Base-by-base conservation (phyloP, 1,140 invertebrate genomes). In the Drosophila ohnishii region DNA sequence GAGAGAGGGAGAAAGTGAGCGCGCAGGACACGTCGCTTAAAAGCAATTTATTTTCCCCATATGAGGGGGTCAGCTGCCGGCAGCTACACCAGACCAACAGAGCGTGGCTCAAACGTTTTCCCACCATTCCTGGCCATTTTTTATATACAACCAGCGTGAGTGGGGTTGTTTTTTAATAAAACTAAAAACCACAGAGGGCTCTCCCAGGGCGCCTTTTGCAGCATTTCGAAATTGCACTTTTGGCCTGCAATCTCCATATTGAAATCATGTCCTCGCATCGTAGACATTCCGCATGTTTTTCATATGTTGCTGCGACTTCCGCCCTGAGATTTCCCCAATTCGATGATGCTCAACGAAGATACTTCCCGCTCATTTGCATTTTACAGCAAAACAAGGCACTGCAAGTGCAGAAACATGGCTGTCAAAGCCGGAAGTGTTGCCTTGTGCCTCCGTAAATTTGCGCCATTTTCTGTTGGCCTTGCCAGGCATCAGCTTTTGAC, bases 11-110 rank as follows among this genome's bases (percentile, higher is more conserved):
- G 7, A 35, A 5, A 9, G 32, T 28, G 14, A 42, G 19, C 13
- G 56, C 6, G 30, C 62, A 60, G 70, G 47, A 58, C 47, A 69
- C 72, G 64, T 42, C 64, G 56, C 71, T 87, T 65, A 73, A 82
- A 87, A 82, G 71, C 79, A 83, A 83, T 87, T 87, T 87, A 87
- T 83, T 76, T 79, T 55, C 53, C 35, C 56, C 75, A 55, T 55
- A 47, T 60, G 73, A 37, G 51, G 22, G 63, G 55, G 67, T 81
- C 69, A 78, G 58, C 61, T 75, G 61, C 35, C 22, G 35, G 35
- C 60, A 22, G 28, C 11, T 5, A 34, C 30, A 35, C 16, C 50
- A 13, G 66, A 9, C 66, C 66, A 71, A 32, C 66, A 58, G 58
- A 56, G 66, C 66, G 66, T 72, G 32, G 58, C 48, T 30, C 39